Evolutionary conservation across 2,113 vertebrate genomes (phyloP).

Genomic region (Zootoca vivipara): DNA sequence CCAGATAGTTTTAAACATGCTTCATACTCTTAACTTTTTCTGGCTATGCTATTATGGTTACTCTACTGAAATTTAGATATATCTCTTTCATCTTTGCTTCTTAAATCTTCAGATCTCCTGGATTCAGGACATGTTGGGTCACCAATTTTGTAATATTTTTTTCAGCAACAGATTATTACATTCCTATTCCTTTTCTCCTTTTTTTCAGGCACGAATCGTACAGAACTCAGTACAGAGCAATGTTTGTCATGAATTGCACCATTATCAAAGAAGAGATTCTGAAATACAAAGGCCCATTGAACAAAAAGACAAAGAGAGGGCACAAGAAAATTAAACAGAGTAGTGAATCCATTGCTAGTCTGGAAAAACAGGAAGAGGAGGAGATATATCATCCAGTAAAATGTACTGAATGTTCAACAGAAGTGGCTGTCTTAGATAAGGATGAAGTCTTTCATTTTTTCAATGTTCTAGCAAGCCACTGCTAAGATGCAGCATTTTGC

Average conservation of each 20-base stretch:
- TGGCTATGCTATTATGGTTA: not conserved
- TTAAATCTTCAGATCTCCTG: not conserved
- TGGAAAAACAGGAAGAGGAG: constrained; percentile 70
- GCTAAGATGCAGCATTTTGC: constrained; percentile 68
- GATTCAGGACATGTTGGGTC: not conserved
- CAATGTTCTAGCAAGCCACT: constrained; percentile 93
- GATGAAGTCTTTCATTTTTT: constrained; percentile 97
- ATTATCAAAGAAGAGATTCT: constrained; percentile 90
- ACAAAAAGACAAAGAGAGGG: constrained; percentile 73
- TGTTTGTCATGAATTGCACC: constrained; percentile 98
- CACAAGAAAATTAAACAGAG: constrained; percentile 72
- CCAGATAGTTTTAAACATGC: not conserved
- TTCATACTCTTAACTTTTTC: not conserved
- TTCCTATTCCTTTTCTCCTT: constrained; percentile 51
- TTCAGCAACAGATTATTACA: constrained; percentile 11
- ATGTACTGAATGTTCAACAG: constrained; percentile 91
- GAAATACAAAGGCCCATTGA: constrained; percentile 78
- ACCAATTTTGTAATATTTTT: constrained; percentile 33
- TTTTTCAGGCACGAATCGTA: constrained; percentile 90
- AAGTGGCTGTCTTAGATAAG: constrained; percentile 94
- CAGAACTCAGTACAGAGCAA: constrained; percentile 94
- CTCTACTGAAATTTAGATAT: not conserved
- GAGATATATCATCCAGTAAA: constrained; percentile 91
- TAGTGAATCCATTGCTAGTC: constrained; percentile 22
- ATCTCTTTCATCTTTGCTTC: not conserved